Evolutionary conservation across 2,113 vertebrate genomes (phyloP).

Genomic region (Sisor rabdophorus): DNA sequence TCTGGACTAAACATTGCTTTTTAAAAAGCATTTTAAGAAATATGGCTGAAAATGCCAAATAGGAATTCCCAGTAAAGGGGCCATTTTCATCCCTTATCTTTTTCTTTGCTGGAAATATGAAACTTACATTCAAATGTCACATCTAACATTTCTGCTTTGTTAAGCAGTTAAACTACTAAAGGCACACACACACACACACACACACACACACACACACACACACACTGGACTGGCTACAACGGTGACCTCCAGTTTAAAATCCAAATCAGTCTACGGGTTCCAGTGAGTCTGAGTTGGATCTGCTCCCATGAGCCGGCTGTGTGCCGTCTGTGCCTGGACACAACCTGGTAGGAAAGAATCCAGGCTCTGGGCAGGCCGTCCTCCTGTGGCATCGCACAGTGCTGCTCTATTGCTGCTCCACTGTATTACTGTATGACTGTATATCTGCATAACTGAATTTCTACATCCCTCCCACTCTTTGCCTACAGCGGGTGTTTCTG

Average conservation of each 20-base stretch:
- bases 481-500: slow-evolving; percentile 12
- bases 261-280: slow-evolving; percentile 59
- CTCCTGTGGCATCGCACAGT: slow-evolving; percentile 2
- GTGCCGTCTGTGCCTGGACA: slow-evolving; percentile 57
- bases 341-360: slow-evolving; percentile 46
- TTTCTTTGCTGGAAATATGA: too few relatives aligned
- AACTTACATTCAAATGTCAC: neutral
- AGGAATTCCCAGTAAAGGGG: neutral
- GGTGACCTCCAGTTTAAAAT: slow-evolving; percentile 62
- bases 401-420: slow-evolving; percentile 44
- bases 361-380: slow-evolving; percentile 8
- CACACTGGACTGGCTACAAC: slow-evolving; percentile 56
- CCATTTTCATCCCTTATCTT: too few relatives aligned
- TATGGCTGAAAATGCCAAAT: neutral
- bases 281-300: slow-evolving; percentile 57
- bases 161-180: neutral
- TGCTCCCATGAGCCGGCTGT: slow-evolving; percentile 57
- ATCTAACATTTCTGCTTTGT: neutral
- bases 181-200: slow-evolving; percentile 20
- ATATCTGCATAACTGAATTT: slow-evolving; percentile 16
- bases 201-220: slow-evolving; percentile 25
- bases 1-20: too few relatives aligned
- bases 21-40: neutral
- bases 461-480: slow-evolving; percentile 30
- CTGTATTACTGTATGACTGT: slow-evolving; percentile 47